Base-by-base conservation (phyloP, 2,797 vertebrate genomes). In the Tragelaphus oryx region DNA sequence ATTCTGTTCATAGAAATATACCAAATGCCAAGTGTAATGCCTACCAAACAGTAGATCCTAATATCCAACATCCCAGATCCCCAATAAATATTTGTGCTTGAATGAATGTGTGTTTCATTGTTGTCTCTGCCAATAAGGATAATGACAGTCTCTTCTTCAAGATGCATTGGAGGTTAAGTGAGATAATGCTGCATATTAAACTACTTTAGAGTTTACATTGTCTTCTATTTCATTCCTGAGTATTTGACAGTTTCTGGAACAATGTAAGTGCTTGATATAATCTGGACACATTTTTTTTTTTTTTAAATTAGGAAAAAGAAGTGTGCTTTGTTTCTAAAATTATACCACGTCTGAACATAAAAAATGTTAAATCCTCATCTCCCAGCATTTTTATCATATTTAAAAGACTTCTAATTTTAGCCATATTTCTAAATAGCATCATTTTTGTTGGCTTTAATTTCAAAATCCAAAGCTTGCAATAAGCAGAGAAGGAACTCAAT, bases 361-460 rank as follows among this genome's bases (percentile, higher is more conserved):
- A 94, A 71, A 81, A 80, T 84, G 82, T 54, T 54, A 92, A 96
- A 75, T 87, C 92, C n/a, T 81, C 74, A 26, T 87, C 74, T 83
- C 74, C 59, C 78, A 74, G 89, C 93, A 96, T 89, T 96, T 95
- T 85, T 59, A 95, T 91, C 79, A 54, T 93, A 92, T 89, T 95
- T 93, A 94, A 97, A 96, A 92, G 46, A 44, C 28, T 97, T 95
- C 97, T 97, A 92, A 98, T 96, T 96, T 97, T 97, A 96, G 93
- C 59, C 18, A 8, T 91, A 78, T 84, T 96, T 97, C 86, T 89
- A 97, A 96, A 96, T 78, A 93, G 60, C 20, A 55, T 93, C 75
- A 78, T 93, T 97, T 97, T 93, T 95, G 74, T 97, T 96, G 79
- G 94, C 62, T 96, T 96, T 97, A 96, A 97, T 97, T 97, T 97